phyloP scores from a whole-genome alignment of 2,888 invertebrate species.

The Bugulina stolonifera region DNA sequence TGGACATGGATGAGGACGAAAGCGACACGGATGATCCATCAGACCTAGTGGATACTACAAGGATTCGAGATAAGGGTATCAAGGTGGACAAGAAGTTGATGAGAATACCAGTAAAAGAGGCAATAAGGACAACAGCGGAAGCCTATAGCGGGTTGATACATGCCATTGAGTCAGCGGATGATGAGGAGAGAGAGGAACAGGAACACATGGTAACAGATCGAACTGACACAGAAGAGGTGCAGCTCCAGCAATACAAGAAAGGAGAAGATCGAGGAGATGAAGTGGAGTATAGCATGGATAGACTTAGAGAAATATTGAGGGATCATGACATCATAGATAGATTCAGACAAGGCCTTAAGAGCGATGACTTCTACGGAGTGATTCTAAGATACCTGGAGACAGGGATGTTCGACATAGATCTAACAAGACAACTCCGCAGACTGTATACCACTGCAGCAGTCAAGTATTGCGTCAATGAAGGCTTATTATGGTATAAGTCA shows the following conservation, averaged over 20 bases:
- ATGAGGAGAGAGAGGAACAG: no score
- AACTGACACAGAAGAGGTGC: no score
- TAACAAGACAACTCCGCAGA: neutral
- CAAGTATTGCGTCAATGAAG: neutral
- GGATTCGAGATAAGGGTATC: neutral
- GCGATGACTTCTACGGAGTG: neutral
- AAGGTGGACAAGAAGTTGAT: neutral
- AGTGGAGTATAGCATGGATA: neutral
- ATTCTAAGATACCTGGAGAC: neutral
- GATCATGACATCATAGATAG: neutral
- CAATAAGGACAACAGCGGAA: no score
- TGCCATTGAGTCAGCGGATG: no score
- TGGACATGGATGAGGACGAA: neutral
- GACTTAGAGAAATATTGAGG: neutral
- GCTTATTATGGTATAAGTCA: neutral
- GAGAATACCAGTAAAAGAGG: no score
- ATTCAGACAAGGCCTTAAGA: neutral
- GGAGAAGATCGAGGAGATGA: neutral
- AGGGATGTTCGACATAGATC: neutral
- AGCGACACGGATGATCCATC: neutral
- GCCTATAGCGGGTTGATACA: no score
- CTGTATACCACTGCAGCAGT: neutral
- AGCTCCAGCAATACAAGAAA: no score
- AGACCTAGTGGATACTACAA: neutral
- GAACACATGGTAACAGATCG: no score